Conservation (phyloP, 2,113 vertebrate species). For the Cyanoramphus novaezelandiae region DNA sequence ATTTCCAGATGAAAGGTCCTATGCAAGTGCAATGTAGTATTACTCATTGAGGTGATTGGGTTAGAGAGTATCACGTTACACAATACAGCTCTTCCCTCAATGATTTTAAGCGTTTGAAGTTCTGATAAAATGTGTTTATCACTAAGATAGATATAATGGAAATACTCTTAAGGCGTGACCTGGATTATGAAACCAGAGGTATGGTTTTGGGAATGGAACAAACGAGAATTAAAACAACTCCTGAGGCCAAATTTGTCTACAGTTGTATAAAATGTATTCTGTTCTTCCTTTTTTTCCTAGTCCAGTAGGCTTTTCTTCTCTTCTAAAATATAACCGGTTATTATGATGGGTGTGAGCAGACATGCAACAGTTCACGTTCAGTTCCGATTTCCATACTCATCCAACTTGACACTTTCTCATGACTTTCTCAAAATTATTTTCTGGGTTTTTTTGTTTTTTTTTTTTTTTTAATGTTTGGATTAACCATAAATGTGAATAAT, state of each 20-base stretch:
- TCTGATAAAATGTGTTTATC: slow-evolving; percentile 73
- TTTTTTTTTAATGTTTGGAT: background rate
- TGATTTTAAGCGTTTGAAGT: slow-evolving; percentile 69
- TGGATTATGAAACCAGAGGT: slow-evolving; percentile 69
- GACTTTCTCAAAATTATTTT: slow-evolving; percentile 40
- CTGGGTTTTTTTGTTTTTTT: background rate
- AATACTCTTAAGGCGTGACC: slow-evolving; percentile 70
- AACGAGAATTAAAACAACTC: slow-evolving; percentile 73
- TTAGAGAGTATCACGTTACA: slow-evolving; percentile 73
- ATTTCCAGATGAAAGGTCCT: slow-evolving; percentile 73
- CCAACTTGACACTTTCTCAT: slow-evolving; percentile 56
- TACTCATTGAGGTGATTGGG: slow-evolving; percentile 69
- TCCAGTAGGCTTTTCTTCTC: slow-evolving; percentile 61
- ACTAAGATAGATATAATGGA: slow-evolving; percentile 63
- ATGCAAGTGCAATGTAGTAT: slow-evolving; percentile 63
- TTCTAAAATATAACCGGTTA: slow-evolving; percentile 65
- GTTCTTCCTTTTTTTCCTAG: slow-evolving; percentile 56
- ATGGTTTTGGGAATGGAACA: slow-evolving; percentile 71
- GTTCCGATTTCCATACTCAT: slow-evolving; percentile 59
- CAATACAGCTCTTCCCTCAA: slow-evolving; percentile 72
- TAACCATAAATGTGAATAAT: background rate
- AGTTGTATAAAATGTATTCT: slow-evolving; percentile 56
- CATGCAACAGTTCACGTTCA: slow-evolving; percentile 63
- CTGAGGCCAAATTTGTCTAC: slow-evolving; percentile 65
- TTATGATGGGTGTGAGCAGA: slow-evolving; percentile 51